Conservation (phyloP, 53 echinoderm and acorn worm species). For the Zoroaster sp. region DNA sequence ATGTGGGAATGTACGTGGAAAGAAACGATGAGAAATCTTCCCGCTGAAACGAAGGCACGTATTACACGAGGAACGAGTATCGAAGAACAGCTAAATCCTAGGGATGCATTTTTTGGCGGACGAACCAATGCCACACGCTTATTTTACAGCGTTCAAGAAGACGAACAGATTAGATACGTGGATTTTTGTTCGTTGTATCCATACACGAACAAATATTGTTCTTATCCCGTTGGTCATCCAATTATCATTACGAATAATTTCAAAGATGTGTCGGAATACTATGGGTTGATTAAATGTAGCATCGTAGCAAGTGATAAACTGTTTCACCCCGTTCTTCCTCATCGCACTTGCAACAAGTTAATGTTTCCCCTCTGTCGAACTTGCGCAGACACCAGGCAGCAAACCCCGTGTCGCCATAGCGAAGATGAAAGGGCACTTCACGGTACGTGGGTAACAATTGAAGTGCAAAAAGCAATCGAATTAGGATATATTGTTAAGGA, state of each 20-base stretch:
- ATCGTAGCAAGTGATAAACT: too few relatives aligned
- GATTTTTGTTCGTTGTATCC: slow-evolving; percentile 71
- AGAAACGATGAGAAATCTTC: too few relatives aligned
- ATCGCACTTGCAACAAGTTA: slow-evolving; percentile 48
- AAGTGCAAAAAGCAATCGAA: slow-evolving; percentile 57
- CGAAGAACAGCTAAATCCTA: slow-evolving; percentile 7
- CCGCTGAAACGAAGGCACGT: too few relatives aligned
- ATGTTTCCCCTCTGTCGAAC: slow-evolving; percentile 68
- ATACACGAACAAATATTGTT: too few relatives aligned
- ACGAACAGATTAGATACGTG: slow-evolving; percentile 65
- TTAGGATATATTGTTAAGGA: slow-evolving; percentile 37
- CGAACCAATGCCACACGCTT: background rate
- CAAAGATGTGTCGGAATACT: too few relatives aligned
- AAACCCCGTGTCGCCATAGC: slow-evolving; percentile 26
- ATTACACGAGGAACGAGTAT: too few relatives aligned
- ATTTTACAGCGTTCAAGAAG: background rate
- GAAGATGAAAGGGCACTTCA: slow-evolving; percentile 36
- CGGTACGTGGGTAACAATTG: slow-evolving; percentile 61
- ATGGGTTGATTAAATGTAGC: slow-evolving; percentile 51
- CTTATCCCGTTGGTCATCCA: too few relatives aligned
- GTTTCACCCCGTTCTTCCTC: slow-evolving; percentile 60
- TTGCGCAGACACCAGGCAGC: slow-evolving; percentile 46
- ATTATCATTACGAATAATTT: too few relatives aligned
- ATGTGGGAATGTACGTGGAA: too few relatives aligned
- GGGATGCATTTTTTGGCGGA: too few relatives aligned